Conservation (phyloP, 2,797 vertebrate genomes). For the Apogon talboti region DNA sequence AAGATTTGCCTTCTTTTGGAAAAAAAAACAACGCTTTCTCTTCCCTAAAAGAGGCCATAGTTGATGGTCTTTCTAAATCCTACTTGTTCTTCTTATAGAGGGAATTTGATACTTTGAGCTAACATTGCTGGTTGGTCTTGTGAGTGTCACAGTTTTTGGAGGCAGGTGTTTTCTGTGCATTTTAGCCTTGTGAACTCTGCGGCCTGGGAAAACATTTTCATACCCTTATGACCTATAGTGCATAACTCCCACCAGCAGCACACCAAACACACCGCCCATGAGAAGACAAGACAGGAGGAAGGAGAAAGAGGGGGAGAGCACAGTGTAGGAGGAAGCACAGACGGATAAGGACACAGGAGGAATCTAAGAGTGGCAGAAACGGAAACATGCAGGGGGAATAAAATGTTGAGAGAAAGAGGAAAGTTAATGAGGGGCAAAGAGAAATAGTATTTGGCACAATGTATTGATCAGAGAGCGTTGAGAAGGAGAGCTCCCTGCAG, state of each 20-base stretch:
- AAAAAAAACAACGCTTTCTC: slow-evolving; percentile 47
- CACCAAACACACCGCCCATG: slow-evolving; percentile 73
- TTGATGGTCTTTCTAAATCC: slow-evolving; percentile 57
- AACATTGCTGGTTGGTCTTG: slow-evolving; percentile 82
- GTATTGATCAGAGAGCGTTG: slow-evolving; percentile 70
- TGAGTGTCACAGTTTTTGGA: slow-evolving; percentile 82
- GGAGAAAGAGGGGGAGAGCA: slow-evolving; percentile 77
- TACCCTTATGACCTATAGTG: slow-evolving; percentile 80
- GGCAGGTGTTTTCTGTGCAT: slow-evolving; percentile 83
- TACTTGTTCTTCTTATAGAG: slow-evolving; percentile 70
- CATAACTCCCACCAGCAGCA: slow-evolving; percentile 80
- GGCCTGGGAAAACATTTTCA: slow-evolving; percentile 75
- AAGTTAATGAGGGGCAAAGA: slow-evolving; percentile 75
- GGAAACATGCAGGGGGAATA: slow-evolving; percentile 69
- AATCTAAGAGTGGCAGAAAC: slow-evolving; percentile 50
- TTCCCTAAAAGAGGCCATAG: slow-evolving; percentile 66
- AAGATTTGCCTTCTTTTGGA: slow-evolving; percentile 65
- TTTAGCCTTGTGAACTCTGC: slow-evolving; percentile 78
- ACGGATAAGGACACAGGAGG: slow-evolving; percentile 63
- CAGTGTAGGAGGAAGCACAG: slow-evolving; percentile 68
- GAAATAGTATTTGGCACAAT: slow-evolving; percentile 77
- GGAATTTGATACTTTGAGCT: slow-evolving; percentile 78
- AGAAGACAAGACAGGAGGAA: slow-evolving; percentile 80
- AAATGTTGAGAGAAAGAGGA: slow-evolving; percentile 81
- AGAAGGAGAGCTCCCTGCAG: slow-evolving; percentile 67